phyloP scores from a whole-genome alignment of 2,888 invertebrate genomes.

The Bombylius discolor region DNA sequence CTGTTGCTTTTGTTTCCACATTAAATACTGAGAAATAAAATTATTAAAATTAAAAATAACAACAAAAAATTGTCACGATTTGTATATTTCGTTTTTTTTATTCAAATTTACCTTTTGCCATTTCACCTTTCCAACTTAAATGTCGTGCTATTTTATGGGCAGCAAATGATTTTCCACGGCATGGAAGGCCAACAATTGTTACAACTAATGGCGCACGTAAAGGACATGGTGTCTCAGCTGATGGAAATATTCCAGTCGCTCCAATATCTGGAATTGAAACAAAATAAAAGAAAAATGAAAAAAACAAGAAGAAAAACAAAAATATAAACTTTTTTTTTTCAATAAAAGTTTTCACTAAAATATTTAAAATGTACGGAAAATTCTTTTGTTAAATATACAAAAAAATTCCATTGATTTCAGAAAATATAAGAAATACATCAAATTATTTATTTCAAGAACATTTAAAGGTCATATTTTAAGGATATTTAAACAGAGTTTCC shows the following conservation, averaged over 20 bases:
- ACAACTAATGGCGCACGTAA: slow-evolving; percentile 59
- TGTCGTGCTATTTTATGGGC: slow-evolving; percentile 77
- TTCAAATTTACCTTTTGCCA: slow-evolving; percentile 52
- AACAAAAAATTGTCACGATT: too few relatives aligned
- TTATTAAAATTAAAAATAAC: too few relatives aligned
- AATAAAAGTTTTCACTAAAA: too few relatives aligned
- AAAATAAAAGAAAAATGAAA: background rate
- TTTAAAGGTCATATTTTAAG: background rate
- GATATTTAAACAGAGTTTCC: too few relatives aligned
- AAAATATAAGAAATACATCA: too few relatives aligned
- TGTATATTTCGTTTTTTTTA: background rate
- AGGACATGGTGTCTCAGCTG: slow-evolving; percentile 30
- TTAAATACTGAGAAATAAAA: slow-evolving; percentile 57
- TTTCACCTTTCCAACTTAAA: slow-evolving; percentile 82
- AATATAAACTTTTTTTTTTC: too few relatives aligned
- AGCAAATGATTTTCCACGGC: slow-evolving; percentile 83
- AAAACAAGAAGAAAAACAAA: background rate
- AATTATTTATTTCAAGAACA: background rate
- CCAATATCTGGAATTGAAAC: slow-evolving; percentile 7
- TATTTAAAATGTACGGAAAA: too few relatives aligned
- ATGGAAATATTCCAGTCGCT: background rate
- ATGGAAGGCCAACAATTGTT: slow-evolving; percentile 81
- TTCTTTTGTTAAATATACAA: too few relatives aligned
- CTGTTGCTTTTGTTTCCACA: slow-evolving; percentile 18
- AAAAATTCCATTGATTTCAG: too few relatives aligned